phyloP scores from a whole-genome alignment of 2,797 vertebrate species.

The Harpagifer antarcticus region DNA sequence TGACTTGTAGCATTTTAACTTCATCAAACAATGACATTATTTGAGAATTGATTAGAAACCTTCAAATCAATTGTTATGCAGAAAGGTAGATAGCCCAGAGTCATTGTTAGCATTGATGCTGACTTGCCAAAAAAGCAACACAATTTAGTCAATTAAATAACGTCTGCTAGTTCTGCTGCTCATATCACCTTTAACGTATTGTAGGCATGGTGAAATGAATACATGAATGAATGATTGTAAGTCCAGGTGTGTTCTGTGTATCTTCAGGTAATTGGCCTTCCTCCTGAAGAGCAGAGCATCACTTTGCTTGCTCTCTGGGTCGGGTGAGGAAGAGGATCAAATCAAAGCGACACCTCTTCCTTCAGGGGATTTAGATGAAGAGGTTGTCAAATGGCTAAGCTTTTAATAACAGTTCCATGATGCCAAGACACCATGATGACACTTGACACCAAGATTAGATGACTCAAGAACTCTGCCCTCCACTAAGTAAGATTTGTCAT shows the following conservation, averaged over 20 bases:
- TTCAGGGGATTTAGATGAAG: constrained; percentile 58
- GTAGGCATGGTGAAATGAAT: not conserved
- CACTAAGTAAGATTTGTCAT: constrained; percentile 59
- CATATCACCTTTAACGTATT: not conserved
- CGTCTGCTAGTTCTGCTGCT: not conserved
- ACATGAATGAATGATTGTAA: not conserved
- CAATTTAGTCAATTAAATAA: not conserved
- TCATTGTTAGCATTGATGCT: not conserved
- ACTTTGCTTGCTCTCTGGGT: constrained; percentile 13
- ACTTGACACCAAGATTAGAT: constrained; percentile 68
- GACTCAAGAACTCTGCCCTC: constrained; percentile 62
- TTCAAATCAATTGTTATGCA: not conserved
- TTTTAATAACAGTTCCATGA: constrained; percentile 65
- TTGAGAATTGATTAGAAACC: constrained; percentile 3
- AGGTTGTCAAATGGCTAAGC: constrained; percentile 69
- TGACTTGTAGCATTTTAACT: not conserved
- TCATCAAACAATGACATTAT: constrained; percentile 18
- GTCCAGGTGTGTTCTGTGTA: not conserved
- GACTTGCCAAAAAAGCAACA: not conserved
- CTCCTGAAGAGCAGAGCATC: constrained; percentile 40
- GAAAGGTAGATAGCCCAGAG: not conserved
- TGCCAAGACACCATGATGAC: constrained; percentile 51
- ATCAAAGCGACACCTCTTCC: constrained; percentile 63
- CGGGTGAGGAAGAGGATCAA: constrained; percentile 56
- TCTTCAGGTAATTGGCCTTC: constrained; percentile 15